These are phyloP conservation scores for Drosophila hamatofila DNA, from an alignment of 2,888 invertebrate genomes.

Conservation along the genomic window DNA sequence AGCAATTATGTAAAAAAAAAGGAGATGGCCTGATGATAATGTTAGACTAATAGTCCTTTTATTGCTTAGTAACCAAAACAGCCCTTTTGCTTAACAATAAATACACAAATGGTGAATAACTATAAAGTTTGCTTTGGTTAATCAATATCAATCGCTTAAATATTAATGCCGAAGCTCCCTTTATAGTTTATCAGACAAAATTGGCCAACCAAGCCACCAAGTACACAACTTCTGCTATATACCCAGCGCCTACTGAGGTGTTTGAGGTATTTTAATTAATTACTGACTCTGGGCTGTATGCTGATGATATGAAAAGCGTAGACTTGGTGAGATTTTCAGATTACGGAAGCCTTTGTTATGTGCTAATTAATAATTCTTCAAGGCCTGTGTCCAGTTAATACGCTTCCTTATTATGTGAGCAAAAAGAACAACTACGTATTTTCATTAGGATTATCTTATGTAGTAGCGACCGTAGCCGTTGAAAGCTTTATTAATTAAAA, in stretches of 20 bases:
- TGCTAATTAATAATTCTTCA: conserved; percentile 10
- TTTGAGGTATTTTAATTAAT: conserved; percentile 5
- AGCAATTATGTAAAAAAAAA: background rate
- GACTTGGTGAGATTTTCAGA: conserved; percentile 1
- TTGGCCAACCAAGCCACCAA: background rate
- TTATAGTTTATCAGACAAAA: background rate
- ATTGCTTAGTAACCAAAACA: background rate
- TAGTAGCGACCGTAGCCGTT: background rate
- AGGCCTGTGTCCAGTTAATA: background rate
- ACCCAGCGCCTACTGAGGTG: too few relatives aligned
- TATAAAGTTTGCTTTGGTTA: background rate
- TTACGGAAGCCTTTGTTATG: conserved; percentile 4
- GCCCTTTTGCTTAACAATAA: background rate
- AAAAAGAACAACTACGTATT: conserved; percentile 4
- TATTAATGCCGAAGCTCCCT: background rate
- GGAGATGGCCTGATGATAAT: background rate
- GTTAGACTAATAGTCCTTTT: too few relatives aligned
- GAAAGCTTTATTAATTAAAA: conserved; percentile 34
- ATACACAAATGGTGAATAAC: too few relatives aligned
- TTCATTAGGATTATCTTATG: conserved; percentile 27
- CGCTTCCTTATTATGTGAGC: background rate
- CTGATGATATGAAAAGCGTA: background rate
- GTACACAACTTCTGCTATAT: too few relatives aligned
- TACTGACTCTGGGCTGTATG: background rate
- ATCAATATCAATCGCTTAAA: background rate